A percentile compares a stretch with the other conserved stretches of the same genome.
Evolutionary conservation across 1,140 invertebrate species (phyloP).

Genomic region (Drosophila sproati): DNA sequence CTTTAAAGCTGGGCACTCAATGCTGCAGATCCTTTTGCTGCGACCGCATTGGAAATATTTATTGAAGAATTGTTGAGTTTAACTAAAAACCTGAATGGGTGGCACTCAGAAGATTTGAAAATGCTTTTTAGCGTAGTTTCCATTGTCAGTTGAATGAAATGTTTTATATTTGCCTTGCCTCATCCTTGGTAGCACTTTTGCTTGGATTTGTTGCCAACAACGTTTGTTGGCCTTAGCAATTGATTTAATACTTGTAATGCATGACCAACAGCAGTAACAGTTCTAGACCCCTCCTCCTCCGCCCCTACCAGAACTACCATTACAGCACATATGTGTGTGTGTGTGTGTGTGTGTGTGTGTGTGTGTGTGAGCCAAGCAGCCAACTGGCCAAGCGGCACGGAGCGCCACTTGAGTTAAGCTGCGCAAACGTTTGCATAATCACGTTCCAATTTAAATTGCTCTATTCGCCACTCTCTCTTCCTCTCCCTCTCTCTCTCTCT

Average conservation of each 20-base stretch:
- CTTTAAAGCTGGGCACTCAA: too few relatives aligned
- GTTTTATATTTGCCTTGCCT: background rate
- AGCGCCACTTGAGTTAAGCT: slow-evolving; percentile 79
- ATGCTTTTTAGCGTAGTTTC: background rate
- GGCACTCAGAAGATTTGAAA: slow-evolving; percentile 15
- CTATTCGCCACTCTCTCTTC: slow-evolving; percentile 60
- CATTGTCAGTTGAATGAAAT: background rate
- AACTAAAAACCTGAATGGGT: background rate
- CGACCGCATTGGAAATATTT: too few relatives aligned
- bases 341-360: slow-evolving; percentile 21
- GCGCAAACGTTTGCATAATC: slow-evolving; percentile 82
- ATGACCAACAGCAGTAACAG: slow-evolving; percentile 25
- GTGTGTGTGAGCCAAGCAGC: slow-evolving; percentile 42
- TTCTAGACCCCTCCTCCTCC: background rate
- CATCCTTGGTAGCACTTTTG: slow-evolving; percentile 37
- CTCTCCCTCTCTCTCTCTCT: background rate
- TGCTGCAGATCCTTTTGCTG: too few relatives aligned
- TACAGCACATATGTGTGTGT: slow-evolving; percentile 20
- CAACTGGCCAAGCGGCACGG: slow-evolving; percentile 77
- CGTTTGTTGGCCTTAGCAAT: slow-evolving; percentile 59
- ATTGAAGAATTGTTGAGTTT: too few relatives aligned
- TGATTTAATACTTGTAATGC: slow-evolving; percentile 74
- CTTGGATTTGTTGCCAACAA: slow-evolving; percentile 44
- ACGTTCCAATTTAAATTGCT: slow-evolving; percentile 83
- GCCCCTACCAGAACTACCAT: background rate